Evolutionary conservation across 2,797 vertebrate genomes (phyloP).

Genomic region (Tympanoctomys barrerae): DNA sequence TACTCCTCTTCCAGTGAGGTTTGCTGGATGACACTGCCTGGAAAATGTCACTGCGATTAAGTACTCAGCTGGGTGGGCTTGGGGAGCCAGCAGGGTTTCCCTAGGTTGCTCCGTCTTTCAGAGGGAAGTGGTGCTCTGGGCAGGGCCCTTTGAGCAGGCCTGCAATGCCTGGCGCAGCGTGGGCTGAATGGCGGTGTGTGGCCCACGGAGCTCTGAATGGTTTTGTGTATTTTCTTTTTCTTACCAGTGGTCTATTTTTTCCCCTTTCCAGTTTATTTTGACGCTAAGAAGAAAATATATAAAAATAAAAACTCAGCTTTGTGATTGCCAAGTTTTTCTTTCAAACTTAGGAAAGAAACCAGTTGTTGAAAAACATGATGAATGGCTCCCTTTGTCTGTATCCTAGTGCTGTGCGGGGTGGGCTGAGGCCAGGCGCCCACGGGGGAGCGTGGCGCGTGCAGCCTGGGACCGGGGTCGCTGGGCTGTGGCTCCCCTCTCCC

Average conservation of each 20-base stretch:
- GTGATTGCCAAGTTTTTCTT: slow-evolving; percentile 64
- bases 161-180: background rate
- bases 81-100: slow-evolving; percentile 61
- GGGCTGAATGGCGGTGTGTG: slow-evolving; percentile 60
- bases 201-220: slow-evolving; percentile 37
- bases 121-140: slow-evolving; percentile 29
- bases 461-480: background rate
- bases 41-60: slow-evolving; percentile 84
- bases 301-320: slow-evolving; percentile 69
- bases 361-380: slow-evolving; percentile 79
- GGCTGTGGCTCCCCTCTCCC: background rate
- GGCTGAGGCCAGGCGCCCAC: slow-evolving; percentile 40
- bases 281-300: slow-evolving; percentile 78
- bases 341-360: slow-evolving; percentile 67
- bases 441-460: background rate
- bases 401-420: slow-evolving; percentile 42
- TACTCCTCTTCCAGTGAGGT: slow-evolving; percentile 66
- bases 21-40: slow-evolving; percentile 81
- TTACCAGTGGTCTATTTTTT: slow-evolving; percentile 71
- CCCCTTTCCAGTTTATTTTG: slow-evolving; percentile 71
- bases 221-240: slow-evolving; percentile 75
- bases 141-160: background rate
- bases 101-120: slow-evolving; percentile 69
- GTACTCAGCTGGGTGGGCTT: slow-evolving; percentile 70
- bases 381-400: slow-evolving; percentile 74